Conservation (phyloP, 23 tunicate species). For the Aplidium turbinatum region DNA sequence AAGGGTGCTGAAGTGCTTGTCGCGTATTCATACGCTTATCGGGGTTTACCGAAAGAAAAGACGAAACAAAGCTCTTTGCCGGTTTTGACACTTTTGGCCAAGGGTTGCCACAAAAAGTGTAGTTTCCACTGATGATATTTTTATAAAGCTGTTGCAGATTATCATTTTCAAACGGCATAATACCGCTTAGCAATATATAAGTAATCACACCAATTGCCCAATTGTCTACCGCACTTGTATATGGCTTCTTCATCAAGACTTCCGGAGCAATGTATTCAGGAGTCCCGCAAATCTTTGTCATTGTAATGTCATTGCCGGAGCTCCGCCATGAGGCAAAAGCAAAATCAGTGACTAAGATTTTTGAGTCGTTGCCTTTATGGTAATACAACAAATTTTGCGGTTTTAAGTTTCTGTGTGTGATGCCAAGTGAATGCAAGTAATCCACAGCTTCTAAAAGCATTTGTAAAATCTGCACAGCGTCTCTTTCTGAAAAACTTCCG, state of each 20-base stretch:
- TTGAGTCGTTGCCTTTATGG: conserved; percentile 2
- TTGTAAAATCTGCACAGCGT: conserved; percentile 59
- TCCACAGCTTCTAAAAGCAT: conserved; percentile 44
- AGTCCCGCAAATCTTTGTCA: conserved; percentile 18
- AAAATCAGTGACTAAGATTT: conserved; percentile 15
- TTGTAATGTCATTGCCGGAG: conserved; percentile 21
- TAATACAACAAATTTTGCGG: conserved; percentile 21
- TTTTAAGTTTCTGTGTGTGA: conserved; percentile 22
- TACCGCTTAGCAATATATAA: conserved; percentile 9
- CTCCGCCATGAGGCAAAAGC: conserved; percentile 21
- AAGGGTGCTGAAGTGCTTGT: conserved; percentile 14
- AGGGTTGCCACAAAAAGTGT: conserved; percentile 16
- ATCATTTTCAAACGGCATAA: conserved; percentile 9
- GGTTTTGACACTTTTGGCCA: conserved; percentile 22
- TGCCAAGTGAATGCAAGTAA: conserved; percentile 11
- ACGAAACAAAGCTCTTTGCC: conserved; percentile 4
- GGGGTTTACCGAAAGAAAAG: conserved; percentile 4
- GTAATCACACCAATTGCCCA: conserved; percentile 30
- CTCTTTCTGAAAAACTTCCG: conserved; percentile 58
- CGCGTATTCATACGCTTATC: conserved; percentile 4
- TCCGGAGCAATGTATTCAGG: conserved; percentile 33
- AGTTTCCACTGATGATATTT: conserved; percentile 1
- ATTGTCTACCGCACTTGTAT: conserved; percentile 24
- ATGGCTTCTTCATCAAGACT: conserved; percentile 14
- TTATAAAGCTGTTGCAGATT: conserved; percentile 1